Conservation (phyloP, 2,797 vertebrate species). For the Danio choprae region DNA sequence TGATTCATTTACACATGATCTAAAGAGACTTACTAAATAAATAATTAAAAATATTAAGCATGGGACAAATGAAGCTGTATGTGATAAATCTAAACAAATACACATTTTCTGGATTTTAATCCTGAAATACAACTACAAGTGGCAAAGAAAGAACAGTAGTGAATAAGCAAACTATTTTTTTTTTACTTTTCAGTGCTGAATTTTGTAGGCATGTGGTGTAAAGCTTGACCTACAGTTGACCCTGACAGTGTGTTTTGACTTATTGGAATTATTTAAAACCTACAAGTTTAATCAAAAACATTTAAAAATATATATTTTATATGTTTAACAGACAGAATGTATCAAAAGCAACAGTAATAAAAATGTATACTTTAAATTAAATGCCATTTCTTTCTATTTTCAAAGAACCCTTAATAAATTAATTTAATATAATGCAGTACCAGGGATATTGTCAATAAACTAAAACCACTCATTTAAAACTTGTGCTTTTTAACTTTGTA, state of each 20-base stretch:
- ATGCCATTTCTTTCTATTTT: neutral
- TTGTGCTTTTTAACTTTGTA: too few relatives aligned
- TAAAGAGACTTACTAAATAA: neutral
- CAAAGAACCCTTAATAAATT: neutral
- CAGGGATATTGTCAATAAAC: neutral
- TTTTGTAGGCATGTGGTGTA: neutral
- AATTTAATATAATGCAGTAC: neutral
- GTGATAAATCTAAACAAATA: neutral
- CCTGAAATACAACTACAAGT: too few relatives aligned
- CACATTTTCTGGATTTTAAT: neutral
- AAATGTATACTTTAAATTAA: neutral
- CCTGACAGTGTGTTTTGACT: neutral
- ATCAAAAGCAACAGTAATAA: neutral
- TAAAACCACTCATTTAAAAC: too few relatives aligned
- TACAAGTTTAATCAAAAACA: too few relatives aligned
- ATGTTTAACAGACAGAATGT: too few relatives aligned
- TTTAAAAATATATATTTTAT: too few relatives aligned
- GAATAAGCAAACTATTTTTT: too few relatives aligned
- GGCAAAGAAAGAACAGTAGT: too few relatives aligned
- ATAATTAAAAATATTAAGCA: neutral
- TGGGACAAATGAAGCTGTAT: neutral
- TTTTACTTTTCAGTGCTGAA: neutral
- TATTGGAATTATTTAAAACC: neutral
- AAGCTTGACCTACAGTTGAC: neutral
- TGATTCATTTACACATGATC: conserved; percentile 10